Evolutionary conservation across 2,113 vertebrate genomes (phyloP), one percentile per base, ranked within the genome.

Genomic region (Gadus macrocephalus): DNA sequence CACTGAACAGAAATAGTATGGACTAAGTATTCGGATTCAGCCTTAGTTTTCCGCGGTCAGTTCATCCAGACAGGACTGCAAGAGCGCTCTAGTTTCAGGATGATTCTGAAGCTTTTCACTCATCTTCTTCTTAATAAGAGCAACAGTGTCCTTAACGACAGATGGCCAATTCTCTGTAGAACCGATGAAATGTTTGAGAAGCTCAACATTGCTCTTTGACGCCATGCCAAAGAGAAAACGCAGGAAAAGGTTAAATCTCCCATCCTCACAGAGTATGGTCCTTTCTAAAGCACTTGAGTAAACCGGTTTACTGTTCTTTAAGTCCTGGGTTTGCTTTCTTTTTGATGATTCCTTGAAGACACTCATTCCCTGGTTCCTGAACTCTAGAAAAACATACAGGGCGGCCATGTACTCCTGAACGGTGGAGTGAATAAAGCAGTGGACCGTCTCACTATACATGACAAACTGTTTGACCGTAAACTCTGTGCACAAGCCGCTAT

Each of bases 341-440:
- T 22, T 79, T 2, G 0, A 1, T 58, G 74, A 79, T 7, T 72
- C 55, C 2, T 87, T 86, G 14, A 91, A 79, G 67, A 88, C 2
- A 38, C 88, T 90, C 75, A 83, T 90, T 4, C 84, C 85, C 0
- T 75, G 67, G 56, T 85, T 84, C 55, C 20, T 82, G 5, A 77
- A 90, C 20, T 64, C 69, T 38, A 89, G 78, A 53, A 88, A 87
- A 2, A 42, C 87, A 28, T 91, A 91, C 7, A 92, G 83, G 27
- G 91, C 91, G 14, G 91, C 91, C 27, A 92, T 60, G 78, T 90
- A 91, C 69, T 93, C 91, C 73, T 93, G 91, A 70, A 92, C 35
- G 15, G 86, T 91, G 56, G 88, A 87, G 76, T 93, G 91, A 66
- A 91, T 64, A 5, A 93, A 93, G 76, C 86, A 85, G 67, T 86